Percentiles rank a stretch among this genome's conserved stretches.
Evolutionary conservation across 2,113 vertebrate genomes (phyloP).

Genomic region (Petromus typicus): DNA sequence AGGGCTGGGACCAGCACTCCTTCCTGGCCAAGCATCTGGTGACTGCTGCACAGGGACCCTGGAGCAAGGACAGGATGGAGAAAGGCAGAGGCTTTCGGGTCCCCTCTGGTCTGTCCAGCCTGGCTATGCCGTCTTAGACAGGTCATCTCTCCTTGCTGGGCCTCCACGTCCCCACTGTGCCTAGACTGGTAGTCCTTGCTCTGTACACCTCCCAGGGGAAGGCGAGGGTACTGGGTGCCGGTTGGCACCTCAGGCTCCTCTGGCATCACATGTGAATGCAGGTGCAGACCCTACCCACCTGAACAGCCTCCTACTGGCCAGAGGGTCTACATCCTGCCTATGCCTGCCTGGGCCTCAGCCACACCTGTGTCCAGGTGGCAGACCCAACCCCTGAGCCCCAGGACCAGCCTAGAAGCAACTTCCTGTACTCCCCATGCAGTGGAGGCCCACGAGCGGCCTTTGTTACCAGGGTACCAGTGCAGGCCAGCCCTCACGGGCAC

Average conservation of each 20-base stretch:
- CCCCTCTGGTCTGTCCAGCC: not conserved
- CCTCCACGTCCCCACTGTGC: not conserved
- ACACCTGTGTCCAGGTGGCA: not conserved
- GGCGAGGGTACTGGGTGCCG: not conserved
- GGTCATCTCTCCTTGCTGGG: not conserved
- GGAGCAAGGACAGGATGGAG: accelerated
- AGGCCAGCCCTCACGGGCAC: slow-evolving; percentile 66
- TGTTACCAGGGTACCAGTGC: slow-evolving; percentile 62
- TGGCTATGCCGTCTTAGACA: not conserved
- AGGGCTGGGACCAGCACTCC: not conserved
- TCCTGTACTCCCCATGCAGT: not conserved
- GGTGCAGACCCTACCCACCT: not conserved
- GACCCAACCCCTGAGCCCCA: not conserved
- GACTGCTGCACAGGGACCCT: not conserved
- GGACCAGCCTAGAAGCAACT: not conserved
- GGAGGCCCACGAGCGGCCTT: not conserved
- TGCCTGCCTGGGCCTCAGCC: not conserved
- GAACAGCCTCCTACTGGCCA: not conserved
- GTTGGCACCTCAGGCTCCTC: not conserved
- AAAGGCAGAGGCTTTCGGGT: not conserved
- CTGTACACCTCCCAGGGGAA: not conserved
- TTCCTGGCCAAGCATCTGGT: not conserved
- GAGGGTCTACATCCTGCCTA: not conserved
- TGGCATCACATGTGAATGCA: not conserved
- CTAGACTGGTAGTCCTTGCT: not conserved